Base-by-base conservation (phyloP, 2,888 invertebrate species). In the Ophion ellenae region DNA sequence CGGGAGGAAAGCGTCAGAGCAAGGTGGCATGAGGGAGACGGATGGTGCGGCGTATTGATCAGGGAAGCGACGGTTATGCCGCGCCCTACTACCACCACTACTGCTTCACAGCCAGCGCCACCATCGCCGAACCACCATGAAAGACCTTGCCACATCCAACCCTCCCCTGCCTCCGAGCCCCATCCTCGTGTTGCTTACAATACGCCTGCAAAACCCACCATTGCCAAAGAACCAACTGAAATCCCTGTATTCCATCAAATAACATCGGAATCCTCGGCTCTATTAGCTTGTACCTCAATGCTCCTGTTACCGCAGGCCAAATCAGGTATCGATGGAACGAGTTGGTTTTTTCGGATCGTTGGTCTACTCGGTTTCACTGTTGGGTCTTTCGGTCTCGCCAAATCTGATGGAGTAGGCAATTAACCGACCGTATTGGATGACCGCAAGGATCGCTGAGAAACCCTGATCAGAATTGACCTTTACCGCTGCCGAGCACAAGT, bases 21-120 rank as follows among this genome's bases (percentile, higher is more conserved):
- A 84, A 76, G 77, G 86, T 81, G 82, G 75, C 59, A 74, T 36
- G 85, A 88, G 78, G 77, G 83, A 85, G 80, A 89, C 87, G 81
- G 83, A 77, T 81, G 89, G 89, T 91, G 91, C 90, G 82, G 66
- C 91, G 92, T 94, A 93, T 94, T 93, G 93, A 93, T 93, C 93
- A 93, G 92, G 91, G 91, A 92, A 92, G 92, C 92, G 90, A 91
- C 91, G 91, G 92, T 91, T 92, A 92, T 93, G 93, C 93, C 93
- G 93, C 93, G 91, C 93, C 93, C 93, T 93, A 92, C 93, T 91
- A 92, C 91, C 91, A 92, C 91, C 89, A 91, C 90, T 84, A 86
- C 83, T 81, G 82, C 85, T 76, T 2, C 85, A 81, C 80, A 76
- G 57, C 69, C 86, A 81, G 75, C 83, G 79, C 77, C 83, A 64